These are phyloP conservation scores for Byasa hedistus DNA, from an alignment of 2,888 invertebrate genomes.

Conservation along the genomic window DNA sequence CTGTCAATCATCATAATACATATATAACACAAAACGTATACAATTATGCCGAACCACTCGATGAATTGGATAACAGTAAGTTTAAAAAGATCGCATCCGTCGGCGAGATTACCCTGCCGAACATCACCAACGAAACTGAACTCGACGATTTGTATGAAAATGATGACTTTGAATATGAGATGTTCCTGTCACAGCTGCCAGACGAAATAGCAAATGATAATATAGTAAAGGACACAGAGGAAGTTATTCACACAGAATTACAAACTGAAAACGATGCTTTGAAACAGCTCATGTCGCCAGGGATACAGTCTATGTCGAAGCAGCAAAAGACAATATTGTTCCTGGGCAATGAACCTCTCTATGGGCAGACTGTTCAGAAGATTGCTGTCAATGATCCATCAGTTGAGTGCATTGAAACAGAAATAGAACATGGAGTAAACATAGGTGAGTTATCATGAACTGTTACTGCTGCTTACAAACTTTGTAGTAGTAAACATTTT, in stretches of 20 bases:
- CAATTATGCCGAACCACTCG: conserved; percentile 51
- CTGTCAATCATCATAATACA: conserved; percentile 61
- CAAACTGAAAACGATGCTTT: conserved; percentile 58
- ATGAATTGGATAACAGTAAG: conserved; percentile 49
- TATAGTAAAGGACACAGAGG: conserved; percentile 47
- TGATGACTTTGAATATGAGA: conserved; percentile 60
- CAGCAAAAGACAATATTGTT: conserved; percentile 67
- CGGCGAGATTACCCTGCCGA: conserved; percentile 38
- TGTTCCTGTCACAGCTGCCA: conserved; percentile 57
- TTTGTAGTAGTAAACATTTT: no score
- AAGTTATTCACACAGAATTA: conserved; percentile 47
- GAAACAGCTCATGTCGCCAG: conserved; percentile 66
- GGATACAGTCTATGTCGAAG: conserved; percentile 57
- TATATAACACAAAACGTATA: conserved; percentile 66
- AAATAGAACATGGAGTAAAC: conserved; percentile 45
- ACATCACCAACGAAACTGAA: conserved; percentile 14
- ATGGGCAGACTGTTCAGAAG: conserved; percentile 68
- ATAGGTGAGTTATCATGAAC: conserved; percentile 46
- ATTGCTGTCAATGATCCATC: conserved; percentile 61
- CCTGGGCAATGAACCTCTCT: conserved; percentile 57
- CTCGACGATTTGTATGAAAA: conserved; percentile 49
- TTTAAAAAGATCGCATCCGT: conserved; percentile 42
- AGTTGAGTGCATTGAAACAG: conserved; percentile 47
- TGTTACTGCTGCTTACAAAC: background rate
- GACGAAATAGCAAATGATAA: conserved; percentile 61